phyloP scores from a whole-genome alignment of 2,888 invertebrate genomes.

The Ectemnius cavifrons region DNA sequence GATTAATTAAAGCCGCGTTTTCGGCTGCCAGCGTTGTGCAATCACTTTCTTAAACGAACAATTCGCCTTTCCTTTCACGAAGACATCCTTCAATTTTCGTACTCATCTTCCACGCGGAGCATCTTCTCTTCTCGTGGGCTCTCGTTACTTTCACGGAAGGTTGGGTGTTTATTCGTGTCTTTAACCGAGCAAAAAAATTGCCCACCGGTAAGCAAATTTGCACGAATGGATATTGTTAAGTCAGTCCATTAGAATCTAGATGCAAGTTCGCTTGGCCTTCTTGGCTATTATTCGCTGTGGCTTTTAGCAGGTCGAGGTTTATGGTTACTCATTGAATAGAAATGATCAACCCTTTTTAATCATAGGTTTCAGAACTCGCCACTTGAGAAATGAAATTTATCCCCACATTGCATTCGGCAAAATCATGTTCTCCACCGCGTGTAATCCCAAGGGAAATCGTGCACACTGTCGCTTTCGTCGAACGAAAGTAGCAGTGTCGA shows the following conservation, averaged over 20 bases:
- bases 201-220: constrained; percentile 9
- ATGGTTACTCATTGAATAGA: no score
- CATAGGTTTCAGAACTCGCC: background rate
- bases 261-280: constrained; percentile 1
- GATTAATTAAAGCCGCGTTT: constrained; percentile 23
- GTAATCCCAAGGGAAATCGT: constrained; percentile 4
- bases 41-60: background rate
- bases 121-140: background rate
- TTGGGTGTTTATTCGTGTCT: background rate
- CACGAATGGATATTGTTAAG: background rate
- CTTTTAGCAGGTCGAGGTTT: no score
- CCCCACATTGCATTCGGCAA: no score
- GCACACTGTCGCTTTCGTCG: constrained; percentile 2
- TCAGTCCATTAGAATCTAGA: background rate
- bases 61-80: background rate
- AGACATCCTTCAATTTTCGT: background rate
- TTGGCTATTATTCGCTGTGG: background rate
- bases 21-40: background rate
- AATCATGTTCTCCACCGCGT: background rate
- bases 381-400: no score
- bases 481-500: background rate
- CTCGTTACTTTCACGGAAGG: constrained; percentile 8
- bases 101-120: background rate
- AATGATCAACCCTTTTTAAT: no score
- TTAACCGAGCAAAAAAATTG: background rate